phyloP scores from a whole-genome alignment of 2,888 invertebrate genomes.

The Mamestra brassicae region DNA sequence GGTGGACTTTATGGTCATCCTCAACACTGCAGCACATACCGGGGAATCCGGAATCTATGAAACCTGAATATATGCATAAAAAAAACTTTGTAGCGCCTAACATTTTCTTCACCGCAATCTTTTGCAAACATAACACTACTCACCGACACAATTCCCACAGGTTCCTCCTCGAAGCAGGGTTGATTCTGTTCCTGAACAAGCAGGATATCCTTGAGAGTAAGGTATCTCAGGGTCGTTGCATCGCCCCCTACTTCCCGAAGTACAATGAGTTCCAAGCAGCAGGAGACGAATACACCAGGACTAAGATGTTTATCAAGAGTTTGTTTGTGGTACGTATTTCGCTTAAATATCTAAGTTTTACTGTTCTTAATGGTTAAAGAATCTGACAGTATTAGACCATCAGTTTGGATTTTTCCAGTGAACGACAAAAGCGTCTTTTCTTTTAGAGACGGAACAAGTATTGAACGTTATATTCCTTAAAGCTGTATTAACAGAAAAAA shows the following conservation, averaged over 20 bases:
- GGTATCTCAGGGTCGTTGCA: slow-evolving; percentile 92
- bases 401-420: not conserved
- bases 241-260: slow-evolving; percentile 93
- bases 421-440: not conserved
- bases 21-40: no score
- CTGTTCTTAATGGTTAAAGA: not conserved
- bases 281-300: slow-evolving; percentile 92
- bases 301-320: slow-evolving; percentile 93
- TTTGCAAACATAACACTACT: not conserved
- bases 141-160: slow-evolving; percentile 76
- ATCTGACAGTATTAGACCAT: not conserved
- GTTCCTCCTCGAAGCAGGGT: slow-evolving; percentile 93
- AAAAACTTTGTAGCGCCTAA: slow-evolving; percentile 11
- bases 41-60: no score
- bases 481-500: not conserved
- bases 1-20: no score
- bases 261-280: slow-evolving; percentile 89
- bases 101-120: slow-evolving; percentile 5
- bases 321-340: slow-evolving; percentile 91
- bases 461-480: not conserved
- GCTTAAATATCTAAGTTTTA: not conserved
- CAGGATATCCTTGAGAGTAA: slow-evolving; percentile 94
- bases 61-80: no score
- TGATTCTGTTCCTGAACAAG: slow-evolving; percentile 96
- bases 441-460: not conserved